Base-by-base conservation (phyloP, 1,140 invertebrate species). In the Sinella curviseta region DNA sequence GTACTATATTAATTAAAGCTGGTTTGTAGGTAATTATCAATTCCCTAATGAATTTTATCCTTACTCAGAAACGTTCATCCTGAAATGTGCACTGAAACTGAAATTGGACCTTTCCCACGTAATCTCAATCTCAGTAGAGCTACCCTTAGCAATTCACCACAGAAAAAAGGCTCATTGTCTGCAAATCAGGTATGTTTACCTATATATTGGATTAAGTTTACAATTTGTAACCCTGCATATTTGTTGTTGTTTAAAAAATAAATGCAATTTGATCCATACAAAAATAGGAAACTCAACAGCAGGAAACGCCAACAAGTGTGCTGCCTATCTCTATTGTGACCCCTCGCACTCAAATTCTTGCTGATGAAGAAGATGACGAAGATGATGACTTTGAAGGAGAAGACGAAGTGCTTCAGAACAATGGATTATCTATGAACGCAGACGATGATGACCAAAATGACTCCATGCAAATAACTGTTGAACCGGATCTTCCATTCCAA, bases 21-120 rank as follows among this genome's bases (percentile, higher is more conserved):
- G 8, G 28, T 74, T 31, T 31, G 12, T 16, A 14, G 8, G 16
- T 12, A 8, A 76, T 76, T 48, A 26, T 76, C 39, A 48, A 30
- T 48, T 14, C 2, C 28, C 2, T 2, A 36, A 48, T 48, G 17
- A 17, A 12, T 36, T 75, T 75, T 14, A 48, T 48, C 24, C 17
- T 75, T 48, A 16, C 39, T 2, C 24, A 75, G 74, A 17, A 75
- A 77, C 28, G 76, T 77, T 20, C 76, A 77, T 33, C 76, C 76
- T 16, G 76, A 77, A 28, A 34, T 77, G 33, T 77, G 55, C 76
- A 57, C 76, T 26, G 76, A 55, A 77, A 60, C 39, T 4, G 55
- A 77, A 60, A 60, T 57, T 30, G 76, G 76, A 4, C 39, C 55
- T n/a, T 77, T 77, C 28, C 74, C 39, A 28, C 8, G 39, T 14